Evolutionary conservation across 2,888 invertebrate genomes (phyloP), one percentile per base, ranked within the genome.

Genomic region (Digitonthophagus gazella): DNA sequence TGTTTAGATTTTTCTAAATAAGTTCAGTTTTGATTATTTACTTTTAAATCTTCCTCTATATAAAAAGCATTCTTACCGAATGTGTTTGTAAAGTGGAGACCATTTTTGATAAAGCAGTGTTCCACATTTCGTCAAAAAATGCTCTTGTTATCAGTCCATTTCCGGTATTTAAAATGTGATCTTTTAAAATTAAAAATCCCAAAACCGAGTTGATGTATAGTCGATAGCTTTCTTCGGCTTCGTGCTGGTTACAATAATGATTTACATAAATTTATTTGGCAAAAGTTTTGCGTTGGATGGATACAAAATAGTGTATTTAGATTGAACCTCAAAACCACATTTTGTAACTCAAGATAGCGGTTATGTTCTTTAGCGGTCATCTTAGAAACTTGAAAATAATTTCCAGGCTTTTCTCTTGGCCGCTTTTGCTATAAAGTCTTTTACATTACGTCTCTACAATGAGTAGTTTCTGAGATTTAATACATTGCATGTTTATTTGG

Each of bases 171-270:
- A 98, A 86, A 22, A 99, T 92, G 82, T 98, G 97, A 85, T 99
- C 98, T 83, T 99, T 99, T 0, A 99, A 92, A 67, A 99, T 97
- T 82, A 99, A 99, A 85, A 99, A 99, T 6, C 98, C 98, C 5
- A 97, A 89, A 58, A 98, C 93, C 20, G 95, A 95, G 81, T 96
- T 92, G 68, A 98, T 90, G 79, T 97, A 98, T 72, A 88, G 88
- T 78, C 92, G 90, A 79, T 96, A 97, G 63, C 92, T 93, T 74
- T 92, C 91, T 74, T 96, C 90, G 56, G 93, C 93, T 83, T 97
- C 97, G 80, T 96, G 95, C 91, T 91, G 80, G 66, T 85, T 4
- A 28, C 15, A 2, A 44, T 6, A n/a, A n/a, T n/a, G n/a, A n/a
- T n/a, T n/a, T n/a, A 20, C 19, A 54, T 28, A 64, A 66, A 19